Conservation (phyloP, 2,888 invertebrate species). For the Malthinus flaveolus region DNA sequence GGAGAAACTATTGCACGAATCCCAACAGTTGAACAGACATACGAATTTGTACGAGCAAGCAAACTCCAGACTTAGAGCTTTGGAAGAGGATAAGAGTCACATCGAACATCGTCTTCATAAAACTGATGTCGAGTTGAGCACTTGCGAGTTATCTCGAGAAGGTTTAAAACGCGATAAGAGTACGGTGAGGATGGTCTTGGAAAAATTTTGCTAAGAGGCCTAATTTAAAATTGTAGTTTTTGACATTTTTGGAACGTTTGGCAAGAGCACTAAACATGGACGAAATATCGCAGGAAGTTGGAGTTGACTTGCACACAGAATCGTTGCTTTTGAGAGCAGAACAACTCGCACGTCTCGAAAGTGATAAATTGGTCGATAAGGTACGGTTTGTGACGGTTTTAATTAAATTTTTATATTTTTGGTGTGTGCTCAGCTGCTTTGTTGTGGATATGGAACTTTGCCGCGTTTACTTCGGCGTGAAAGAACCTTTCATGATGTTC, state of each 20-base stretch:
- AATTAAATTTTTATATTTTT: not conserved
- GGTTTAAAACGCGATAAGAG: conserved; percentile 75
- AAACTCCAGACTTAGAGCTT: conserved; percentile 63
- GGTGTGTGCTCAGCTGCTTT: conserved; percentile 65
- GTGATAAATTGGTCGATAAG: conserved; percentile 82
- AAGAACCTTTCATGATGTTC: conserved; percentile 78
- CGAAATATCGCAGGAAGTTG: conserved; percentile 78
- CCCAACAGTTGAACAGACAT: conserved; percentile 71
- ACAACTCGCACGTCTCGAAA: conserved; percentile 78
- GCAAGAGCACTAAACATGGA: conserved; percentile 84
- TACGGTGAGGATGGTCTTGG: conserved; percentile 61
- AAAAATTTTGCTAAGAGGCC: not conserved
- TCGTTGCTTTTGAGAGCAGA: conserved; percentile 83
- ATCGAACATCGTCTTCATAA: conserved; percentile 77
- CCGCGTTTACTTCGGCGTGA: conserved; percentile 77
- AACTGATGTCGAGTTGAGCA: conserved; percentile 76
- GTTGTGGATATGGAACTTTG: conserved; percentile 72
- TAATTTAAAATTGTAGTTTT: conserved; percentile 59
- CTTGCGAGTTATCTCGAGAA: conserved; percentile 72
- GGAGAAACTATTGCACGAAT: conserved; percentile 73
- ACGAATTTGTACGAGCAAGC: conserved; percentile 69
- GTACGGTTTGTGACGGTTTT: conserved; percentile 53
- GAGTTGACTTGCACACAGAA: conserved; percentile 81
- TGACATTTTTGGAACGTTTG: conserved; percentile 81
- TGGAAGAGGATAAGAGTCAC: conserved; percentile 77